Evolutionary conservation across 2,113 vertebrate species (phyloP).

Genomic region (Larimichthys crocea): DNA sequence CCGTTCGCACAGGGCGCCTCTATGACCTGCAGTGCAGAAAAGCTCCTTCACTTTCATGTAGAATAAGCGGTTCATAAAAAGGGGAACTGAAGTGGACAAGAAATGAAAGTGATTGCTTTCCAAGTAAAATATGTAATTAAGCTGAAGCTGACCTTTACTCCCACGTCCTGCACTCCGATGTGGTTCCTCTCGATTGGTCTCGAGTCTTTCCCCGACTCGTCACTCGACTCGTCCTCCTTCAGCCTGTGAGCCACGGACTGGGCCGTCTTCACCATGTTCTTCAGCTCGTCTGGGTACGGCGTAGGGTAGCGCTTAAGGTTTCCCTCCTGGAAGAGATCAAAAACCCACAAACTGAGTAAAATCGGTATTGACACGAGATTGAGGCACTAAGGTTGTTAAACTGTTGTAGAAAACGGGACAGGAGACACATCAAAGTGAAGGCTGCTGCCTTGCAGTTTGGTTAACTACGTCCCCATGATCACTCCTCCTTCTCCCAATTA

Average conservation of each 20-base stretch:
- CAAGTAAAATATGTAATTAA: background rate
- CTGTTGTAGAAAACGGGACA: background rate
- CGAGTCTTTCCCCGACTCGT: conserved; percentile 86
- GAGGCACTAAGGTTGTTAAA: no score
- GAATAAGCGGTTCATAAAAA: background rate
- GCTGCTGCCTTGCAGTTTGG: background rate
- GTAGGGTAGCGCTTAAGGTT: conserved; percentile 98
- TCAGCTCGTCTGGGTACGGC: conserved; percentile 97
- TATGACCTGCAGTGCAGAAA: conserved; percentile 85
- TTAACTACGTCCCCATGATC: background rate
- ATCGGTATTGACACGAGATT: no score
- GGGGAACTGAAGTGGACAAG: background rate
- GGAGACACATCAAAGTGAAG: background rate
- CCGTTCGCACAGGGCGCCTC: conserved; percentile 86
- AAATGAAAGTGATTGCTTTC: conserved; percentile 9
- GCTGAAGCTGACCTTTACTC: conserved; percentile 88
- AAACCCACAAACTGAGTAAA: background rate
- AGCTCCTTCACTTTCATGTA: background rate
- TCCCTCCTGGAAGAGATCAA: conserved; percentile 87
- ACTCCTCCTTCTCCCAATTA: conserved; percentile 10
- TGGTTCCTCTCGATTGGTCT: conserved; percentile 87
- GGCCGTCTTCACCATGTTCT: conserved; percentile 99
- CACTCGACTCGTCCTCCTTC: conserved; percentile 93
- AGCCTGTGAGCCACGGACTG: conserved; percentile 96
- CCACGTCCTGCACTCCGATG: conserved; percentile 89